A percentile compares a stretch with the other conserved stretches of the same genome.
phyloP scores from a whole-genome alignment of 2,888 invertebrate species.

The Abrostola triplasia region DNA sequence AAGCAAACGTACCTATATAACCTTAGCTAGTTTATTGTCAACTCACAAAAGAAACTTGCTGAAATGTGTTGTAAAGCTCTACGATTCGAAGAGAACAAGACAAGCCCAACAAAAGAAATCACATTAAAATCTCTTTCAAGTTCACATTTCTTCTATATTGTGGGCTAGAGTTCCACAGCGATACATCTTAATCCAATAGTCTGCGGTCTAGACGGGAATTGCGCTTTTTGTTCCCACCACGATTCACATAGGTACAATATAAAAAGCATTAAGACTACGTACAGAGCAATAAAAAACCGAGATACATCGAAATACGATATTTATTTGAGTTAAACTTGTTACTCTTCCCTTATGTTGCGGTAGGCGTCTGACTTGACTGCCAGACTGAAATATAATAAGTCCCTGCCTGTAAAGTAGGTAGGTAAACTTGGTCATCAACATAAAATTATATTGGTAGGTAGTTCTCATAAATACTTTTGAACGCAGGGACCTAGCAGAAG shows the following conservation, averaged over 20 bases:
- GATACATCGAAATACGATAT: too few species aligned
- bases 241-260: slow-evolving; percentile 13
- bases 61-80: neutral
- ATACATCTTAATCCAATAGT: slow-evolving; percentile 62
- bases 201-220: slow-evolving; percentile 57
- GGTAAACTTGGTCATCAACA: too few species aligned
- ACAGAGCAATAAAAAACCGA: too few species aligned
- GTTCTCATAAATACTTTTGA: too few species aligned
- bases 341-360: too few species aligned
- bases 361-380: too few species aligned
- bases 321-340: too few species aligned
- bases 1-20: too few species aligned
- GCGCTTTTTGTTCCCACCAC: slow-evolving; percentile 26
- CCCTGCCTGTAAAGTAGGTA: too few species aligned
- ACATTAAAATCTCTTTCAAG: slow-evolving; percentile 33
- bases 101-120: slow-evolving; percentile 33
- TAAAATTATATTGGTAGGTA: too few species aligned
- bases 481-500: too few species aligned
- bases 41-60: neutral
- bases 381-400: too few species aligned
- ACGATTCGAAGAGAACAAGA: neutral
- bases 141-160: slow-evolving; percentile 32
- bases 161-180: slow-evolving; percentile 30
- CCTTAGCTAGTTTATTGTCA: neutral
- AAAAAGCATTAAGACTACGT: neutral